phyloP scores from a whole-genome alignment of 2,888 invertebrate species.

The Elmis aenea region DNA sequence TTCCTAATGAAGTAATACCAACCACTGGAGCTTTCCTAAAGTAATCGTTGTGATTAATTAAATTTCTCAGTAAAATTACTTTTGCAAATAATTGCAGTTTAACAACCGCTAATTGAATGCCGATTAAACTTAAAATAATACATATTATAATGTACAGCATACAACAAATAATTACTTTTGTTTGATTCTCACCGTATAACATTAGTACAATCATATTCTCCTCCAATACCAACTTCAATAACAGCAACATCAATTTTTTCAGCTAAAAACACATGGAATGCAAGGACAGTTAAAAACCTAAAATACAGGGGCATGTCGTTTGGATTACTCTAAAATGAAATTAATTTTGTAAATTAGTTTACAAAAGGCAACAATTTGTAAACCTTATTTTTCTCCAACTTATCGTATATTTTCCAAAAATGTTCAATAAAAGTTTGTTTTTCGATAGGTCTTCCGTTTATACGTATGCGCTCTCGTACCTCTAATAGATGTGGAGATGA shows the following conservation, averaged over 20 bases:
- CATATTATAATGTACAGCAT: no score
- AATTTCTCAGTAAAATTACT: constrained; percentile 1
- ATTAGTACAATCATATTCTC: constrained; percentile 91
- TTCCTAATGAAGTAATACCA: constrained; percentile 84
- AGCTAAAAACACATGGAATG: constrained; percentile 79
- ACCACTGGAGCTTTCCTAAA: constrained; percentile 51
- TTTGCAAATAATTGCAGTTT: no score
- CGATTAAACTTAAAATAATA: no score
- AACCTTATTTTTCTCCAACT: constrained; percentile 49
- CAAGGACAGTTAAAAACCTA: constrained; percentile 87
- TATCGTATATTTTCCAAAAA: constrained; percentile 78
- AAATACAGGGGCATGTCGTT: constrained; percentile 90
- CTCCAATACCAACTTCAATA: constrained; percentile 97
- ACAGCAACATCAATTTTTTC: constrained; percentile 89
- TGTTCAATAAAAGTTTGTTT: constrained; percentile 67
- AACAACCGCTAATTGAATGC: no score
- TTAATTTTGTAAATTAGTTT: neutral
- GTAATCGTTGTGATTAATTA: no score
- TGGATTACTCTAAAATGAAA: constrained; percentile 5
- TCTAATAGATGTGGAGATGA: constrained; percentile 94
- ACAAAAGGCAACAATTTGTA: neutral
- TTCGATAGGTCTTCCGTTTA: constrained; percentile 76
- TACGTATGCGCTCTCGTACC: constrained; percentile 85
- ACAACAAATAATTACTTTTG: no score
- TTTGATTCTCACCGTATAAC: constrained; percentile 60